Percentiles rank a stretch among this genome's conserved stretches.
These are phyloP conservation scores for Meda fulgida DNA, from an alignment of 2,797 vertebrate genomes.

Conservation along the genomic window DNA sequence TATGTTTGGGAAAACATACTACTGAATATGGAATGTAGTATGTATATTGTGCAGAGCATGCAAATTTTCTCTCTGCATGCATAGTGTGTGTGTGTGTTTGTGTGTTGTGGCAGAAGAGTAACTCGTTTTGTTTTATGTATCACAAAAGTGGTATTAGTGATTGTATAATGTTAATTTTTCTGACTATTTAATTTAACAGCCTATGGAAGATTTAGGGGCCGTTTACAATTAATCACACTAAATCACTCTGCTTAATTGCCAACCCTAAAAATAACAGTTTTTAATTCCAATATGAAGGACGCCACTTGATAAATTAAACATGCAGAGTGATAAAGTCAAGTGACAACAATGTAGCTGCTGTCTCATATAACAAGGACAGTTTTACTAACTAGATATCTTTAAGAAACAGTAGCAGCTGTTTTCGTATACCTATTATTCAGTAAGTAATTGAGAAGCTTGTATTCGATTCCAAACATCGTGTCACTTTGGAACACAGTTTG, in stretches of 20 bases:
- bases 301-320: not conserved
- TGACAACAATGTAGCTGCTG: conserved; percentile 4
- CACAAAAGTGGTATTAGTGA: not conserved
- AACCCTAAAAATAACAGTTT: not conserved
- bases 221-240: not conserved
- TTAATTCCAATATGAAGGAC: not conserved
- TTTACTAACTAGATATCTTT: not conserved
- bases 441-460: not conserved
- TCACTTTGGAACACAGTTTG: not conserved
- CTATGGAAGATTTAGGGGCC: not conserved
- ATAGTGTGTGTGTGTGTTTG: not conserved
- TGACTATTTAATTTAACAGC: not conserved
- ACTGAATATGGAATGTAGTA: not conserved
- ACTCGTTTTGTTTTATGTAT: not conserved
- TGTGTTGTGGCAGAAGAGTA: not conserved
- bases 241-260: not conserved
- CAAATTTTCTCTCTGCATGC: not conserved
- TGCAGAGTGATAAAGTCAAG: not conserved
- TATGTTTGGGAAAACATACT: conserved; percentile 29
- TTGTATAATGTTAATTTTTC: not conserved
- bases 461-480: conserved; percentile 4
- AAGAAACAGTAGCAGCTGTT: not conserved
- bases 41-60: not conserved
- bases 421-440: not conserved
- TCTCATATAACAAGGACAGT: not conserved